A percentile compares a stretch with the other conserved stretches of the same genome.
phyloP scores from a whole-genome alignment of 1,140 invertebrate species.

The Brachystomella parvula region DNA sequence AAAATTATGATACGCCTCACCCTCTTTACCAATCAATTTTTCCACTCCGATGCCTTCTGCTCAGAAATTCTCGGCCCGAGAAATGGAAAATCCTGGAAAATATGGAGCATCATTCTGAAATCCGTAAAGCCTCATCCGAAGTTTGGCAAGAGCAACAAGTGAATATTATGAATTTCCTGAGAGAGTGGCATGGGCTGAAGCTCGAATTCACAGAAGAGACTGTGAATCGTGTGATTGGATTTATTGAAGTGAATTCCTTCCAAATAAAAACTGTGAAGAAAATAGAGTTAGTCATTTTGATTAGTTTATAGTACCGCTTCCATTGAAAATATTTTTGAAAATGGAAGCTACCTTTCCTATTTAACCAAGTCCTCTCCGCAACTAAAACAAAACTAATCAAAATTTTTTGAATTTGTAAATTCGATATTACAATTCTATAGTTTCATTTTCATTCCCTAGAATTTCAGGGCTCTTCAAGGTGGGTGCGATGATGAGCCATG shows the following conservation, averaged over 20 bases:
- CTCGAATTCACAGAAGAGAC: background rate
- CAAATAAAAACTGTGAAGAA: slow-evolving; percentile 12
- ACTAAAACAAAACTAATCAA: too few relatives aligned
- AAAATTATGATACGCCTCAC: slow-evolving; percentile 2
- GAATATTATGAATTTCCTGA: slow-evolving; percentile 1
- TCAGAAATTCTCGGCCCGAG: background rate
- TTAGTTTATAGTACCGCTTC: background rate
- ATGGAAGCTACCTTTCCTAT: too few relatives aligned
- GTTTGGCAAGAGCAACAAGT: slow-evolving; percentile 8
- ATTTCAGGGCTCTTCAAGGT: background rate
- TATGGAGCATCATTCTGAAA: slow-evolving; percentile 4
- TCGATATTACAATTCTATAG: background rate
- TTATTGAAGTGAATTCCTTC: slow-evolving; percentile 14
- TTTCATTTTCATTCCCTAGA: background rate
- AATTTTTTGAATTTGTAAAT: too few relatives aligned
- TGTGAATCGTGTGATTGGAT: slow-evolving; percentile 11
- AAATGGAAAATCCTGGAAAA: background rate
- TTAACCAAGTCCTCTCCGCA: too few relatives aligned
- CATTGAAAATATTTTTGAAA: too few relatives aligned
- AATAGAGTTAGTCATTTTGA: slow-evolving; percentile 7
- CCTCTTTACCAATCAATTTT: slow-evolving; percentile 53
- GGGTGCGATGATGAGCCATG: background rate
- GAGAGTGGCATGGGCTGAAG: background rate
- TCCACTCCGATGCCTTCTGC: background rate
- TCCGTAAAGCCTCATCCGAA: slow-evolving; percentile 13